Base-by-base conservation (phyloP, 2,797 vertebrate species). In the Esox masquinongy region DNA sequence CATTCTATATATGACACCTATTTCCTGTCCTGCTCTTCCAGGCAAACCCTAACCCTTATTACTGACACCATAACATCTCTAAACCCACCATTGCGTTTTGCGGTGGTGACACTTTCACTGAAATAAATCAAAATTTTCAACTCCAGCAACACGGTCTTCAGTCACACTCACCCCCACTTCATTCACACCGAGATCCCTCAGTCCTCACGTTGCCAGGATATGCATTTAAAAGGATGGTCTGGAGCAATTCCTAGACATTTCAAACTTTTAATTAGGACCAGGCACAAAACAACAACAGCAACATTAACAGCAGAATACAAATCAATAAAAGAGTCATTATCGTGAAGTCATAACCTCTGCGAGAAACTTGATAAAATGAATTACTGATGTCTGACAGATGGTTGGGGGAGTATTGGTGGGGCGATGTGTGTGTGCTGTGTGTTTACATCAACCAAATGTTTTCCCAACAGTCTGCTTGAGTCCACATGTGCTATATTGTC, bases 331-430 rank as follows among this genome's bases (percentile, higher is more conserved):
- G 74, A 73, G 74, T 91, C 82, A 91, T 92, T 92, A 90, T 84
- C 75, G 47, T 85, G 86, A 82, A 76, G 80, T 87, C 80, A 83
- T 84, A 74, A 36, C 85, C 88, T 80, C 83, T 91, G 87, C 88
- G 86, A 93, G 89, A 86, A 90, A 87, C 83, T 85, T 74, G 81
- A 87, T 91, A 89, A 89, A 92, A 92, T 88, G 92, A 92, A 94
- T 95, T 92, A 91, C 78, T 77, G 64, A 80, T 89, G 84, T 80
- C 84, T 92, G 88, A 88, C 85, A 95, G 91, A 91, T 90, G 74
- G 77, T 85, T 77, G 72, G 84, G 70, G 80, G 80, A 81, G 82
- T 86, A 83, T 71, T 73, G 50, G 74, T 76, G 80, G 80, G 85
- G 80, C 29, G 53, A 11, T 72, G 56, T 19, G 39, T 19, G 36